Conservation (phyloP, 2,888 invertebrate genomes). For the Eupithecia dodoneata region DNA sequence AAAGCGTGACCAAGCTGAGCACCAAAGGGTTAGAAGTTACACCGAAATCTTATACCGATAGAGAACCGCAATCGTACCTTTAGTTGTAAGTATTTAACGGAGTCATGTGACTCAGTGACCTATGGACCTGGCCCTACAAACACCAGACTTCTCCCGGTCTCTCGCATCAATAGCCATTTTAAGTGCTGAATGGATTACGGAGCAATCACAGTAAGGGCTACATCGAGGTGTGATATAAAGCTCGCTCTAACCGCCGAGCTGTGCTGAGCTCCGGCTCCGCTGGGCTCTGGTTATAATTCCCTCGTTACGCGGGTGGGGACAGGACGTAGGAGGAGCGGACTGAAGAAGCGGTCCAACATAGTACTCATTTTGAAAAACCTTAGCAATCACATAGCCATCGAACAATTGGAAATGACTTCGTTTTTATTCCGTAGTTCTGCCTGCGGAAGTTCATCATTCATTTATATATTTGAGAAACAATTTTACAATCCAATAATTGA, state of each 20-base stretch:
- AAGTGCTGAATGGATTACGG: background rate
- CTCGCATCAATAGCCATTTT: background rate
- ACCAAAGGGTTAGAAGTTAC: background rate
- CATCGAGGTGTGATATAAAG: background rate
- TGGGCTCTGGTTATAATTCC: background rate
- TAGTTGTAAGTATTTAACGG: background rate
- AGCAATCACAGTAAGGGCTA: background rate
- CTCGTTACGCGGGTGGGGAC: background rate
- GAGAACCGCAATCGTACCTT: background rate
- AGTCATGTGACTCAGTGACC: background rate
- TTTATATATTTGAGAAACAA: background rate
- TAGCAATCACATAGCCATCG: background rate
- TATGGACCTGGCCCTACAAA: background rate
- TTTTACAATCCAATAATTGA: no score
- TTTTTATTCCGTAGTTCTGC: background rate
- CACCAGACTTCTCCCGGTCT: background rate
- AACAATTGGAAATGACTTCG: background rate
- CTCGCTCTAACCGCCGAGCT: background rate
- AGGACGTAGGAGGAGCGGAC: background rate
- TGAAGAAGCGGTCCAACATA: background rate
- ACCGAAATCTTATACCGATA: background rate
- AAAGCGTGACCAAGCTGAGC: background rate
- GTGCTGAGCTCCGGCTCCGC: background rate
- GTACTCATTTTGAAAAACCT: background rate
- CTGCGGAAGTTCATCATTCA: background rate